Evolutionary conservation across 35 echinoderm and acorn worm species (phyloP), one percentile per base, ranked within the genome.

Genomic region (Acanthaster planci): DNA sequence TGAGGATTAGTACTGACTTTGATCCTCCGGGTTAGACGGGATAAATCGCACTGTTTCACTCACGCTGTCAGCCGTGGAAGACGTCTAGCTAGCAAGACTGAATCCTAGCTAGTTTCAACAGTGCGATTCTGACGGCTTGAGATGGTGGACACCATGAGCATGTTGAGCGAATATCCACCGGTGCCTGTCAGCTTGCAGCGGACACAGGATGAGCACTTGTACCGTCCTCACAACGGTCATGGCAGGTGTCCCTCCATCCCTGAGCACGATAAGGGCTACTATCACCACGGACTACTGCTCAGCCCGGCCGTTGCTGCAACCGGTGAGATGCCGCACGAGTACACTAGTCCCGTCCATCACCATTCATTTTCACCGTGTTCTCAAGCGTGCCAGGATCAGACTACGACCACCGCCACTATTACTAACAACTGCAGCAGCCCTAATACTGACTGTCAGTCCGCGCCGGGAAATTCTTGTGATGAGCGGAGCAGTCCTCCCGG

Each of bases 281-380:
- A 31, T 26, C n/a, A n/a, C 42, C 64, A 72, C 64, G 64, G 64
- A 29, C 64, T 72, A 14, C 64, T 72, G 1, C 64, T 72, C 64
- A 72, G 64, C 64, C 64, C 64, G 2, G 64, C 64, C 64, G 64
- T 72, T 19, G 64, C 64, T 27, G 64, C 64, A 27, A 72, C 64
- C 64, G 64, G 64, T 72, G 64, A 72, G 34, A 72, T 72, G 64
- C 64, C 64, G 29, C 64, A 72, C 29, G 64, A 72, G 64, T 72
- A 72, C 64, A 26, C 21, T 72, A 72, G 64, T 15, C 64, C 64
- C 14, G 23, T 72, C 64, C 42, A 47, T 47, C 42, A 47, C 42
- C 64, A 72, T 19, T 72, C 64, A 31, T 72, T 31, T 26, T 72
- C 64, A 34, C 64, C 64, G 34, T 72, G 64, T 26, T 72, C 64